These are phyloP conservation scores for Gymnoscopelus braueri DNA, from an alignment of 2,797 vertebrate genomes.

Conservation along the genomic window DNA sequence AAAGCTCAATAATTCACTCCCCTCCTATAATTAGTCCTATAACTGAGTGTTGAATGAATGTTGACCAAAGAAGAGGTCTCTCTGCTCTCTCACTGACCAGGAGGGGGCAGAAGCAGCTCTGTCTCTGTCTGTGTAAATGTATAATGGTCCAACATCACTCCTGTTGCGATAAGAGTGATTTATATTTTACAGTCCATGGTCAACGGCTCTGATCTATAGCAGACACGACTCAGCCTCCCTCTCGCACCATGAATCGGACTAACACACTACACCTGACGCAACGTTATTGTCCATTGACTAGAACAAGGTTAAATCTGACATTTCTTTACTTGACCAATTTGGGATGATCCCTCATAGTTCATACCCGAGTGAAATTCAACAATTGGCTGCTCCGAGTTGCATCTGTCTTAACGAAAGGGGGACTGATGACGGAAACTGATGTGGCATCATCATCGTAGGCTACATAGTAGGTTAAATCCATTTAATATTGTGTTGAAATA, in stretches of 20 bases:
- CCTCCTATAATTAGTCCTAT: no score
- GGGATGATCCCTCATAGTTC: not conserved
- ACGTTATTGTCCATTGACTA: not conserved
- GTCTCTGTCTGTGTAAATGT: slow-evolving; percentile 17
- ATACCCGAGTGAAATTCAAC: slow-evolving; percentile 47
- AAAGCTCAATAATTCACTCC: no score
- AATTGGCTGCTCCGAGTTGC: slow-evolving; percentile 41
- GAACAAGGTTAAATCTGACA: no score
- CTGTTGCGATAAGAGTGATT: slow-evolving; percentile 71
- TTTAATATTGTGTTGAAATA: slow-evolving; percentile 19
- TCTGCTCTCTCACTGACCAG: slow-evolving; percentile 54
- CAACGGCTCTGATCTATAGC: slow-evolving; percentile 52
- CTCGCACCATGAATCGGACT: slow-evolving; percentile 26
- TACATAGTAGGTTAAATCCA: not conserved
- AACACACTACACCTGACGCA: slow-evolving; percentile 44
- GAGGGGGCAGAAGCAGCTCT: slow-evolving; percentile 69
- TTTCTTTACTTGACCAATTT: slow-evolving; percentile 17
- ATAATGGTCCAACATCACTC: slow-evolving; percentile 55
- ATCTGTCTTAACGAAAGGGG: slow-evolving; percentile 16
- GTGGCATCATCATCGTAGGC: no score
- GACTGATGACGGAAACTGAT: no score
- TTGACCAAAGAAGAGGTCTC: no score
- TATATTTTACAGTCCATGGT: slow-evolving; percentile 65
- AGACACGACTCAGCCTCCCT: slow-evolving; percentile 45
- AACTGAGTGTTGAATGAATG: no score